phyloP scores from a whole-genome alignment of 2,888 invertebrate genomes.

The Sycophila texana region DNA sequence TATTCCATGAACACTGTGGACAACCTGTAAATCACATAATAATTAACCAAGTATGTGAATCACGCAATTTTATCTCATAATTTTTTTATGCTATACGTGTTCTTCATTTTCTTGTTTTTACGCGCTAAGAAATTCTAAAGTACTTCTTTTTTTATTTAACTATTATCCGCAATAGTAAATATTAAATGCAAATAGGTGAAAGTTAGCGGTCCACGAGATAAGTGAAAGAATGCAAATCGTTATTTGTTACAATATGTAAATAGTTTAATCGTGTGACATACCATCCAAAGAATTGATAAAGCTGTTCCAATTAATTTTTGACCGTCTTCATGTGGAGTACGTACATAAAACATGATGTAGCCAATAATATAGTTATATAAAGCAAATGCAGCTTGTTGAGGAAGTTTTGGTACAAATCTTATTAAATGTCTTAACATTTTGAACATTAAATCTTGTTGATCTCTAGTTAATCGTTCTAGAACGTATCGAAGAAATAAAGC shows the following conservation, averaged over 20 bases:
- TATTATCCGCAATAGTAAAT: too few species aligned
- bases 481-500: conserved; percentile 96
- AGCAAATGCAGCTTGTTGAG: conserved; percentile 98
- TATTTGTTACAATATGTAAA: too few species aligned
- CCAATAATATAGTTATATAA: conserved; percentile 99
- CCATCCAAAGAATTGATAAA: conserved; percentile 97
- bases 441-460: conserved; percentile 95
- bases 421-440: conserved; percentile 94
- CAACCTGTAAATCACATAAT: conserved; percentile 89
- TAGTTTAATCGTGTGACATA: too few species aligned
- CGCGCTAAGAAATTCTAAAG: too few species aligned
- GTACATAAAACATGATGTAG: conserved; percentile 99
- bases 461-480: conserved; percentile 94
- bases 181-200: too few species aligned
- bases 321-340: conserved; percentile 96
- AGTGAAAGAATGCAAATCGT: too few species aligned
- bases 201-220: too few species aligned
- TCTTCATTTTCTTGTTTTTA: too few species aligned
- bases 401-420: conserved; percentile 93
- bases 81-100: too few species aligned
- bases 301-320: conserved; percentile 96
- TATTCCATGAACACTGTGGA: conserved; percentile 98
- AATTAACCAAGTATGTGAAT: too few species aligned
- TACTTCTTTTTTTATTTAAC: too few species aligned
- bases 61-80: too few species aligned